phyloP scores from a whole-genome alignment of 2,797 vertebrate species.

The Leuciscus waleckii region DNA sequence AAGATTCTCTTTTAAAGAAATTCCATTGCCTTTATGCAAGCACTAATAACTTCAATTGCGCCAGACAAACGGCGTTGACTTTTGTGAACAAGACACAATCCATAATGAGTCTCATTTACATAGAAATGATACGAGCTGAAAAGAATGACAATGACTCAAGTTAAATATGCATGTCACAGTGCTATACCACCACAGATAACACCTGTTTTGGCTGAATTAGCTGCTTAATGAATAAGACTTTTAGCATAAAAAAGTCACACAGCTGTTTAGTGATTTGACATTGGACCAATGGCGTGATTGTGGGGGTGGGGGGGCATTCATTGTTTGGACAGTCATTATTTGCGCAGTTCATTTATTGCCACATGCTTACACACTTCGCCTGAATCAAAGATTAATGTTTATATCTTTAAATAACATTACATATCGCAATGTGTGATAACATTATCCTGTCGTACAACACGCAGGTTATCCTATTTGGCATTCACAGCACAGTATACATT shows the following conservation, averaged over 20 bases:
- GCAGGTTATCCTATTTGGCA: constrained; percentile 19
- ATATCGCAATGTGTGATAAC: constrained; percentile 1
- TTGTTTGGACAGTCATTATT: not conserved
- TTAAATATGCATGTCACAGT: constrained; percentile 1
- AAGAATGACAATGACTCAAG: not conserved
- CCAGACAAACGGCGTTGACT: not conserved
- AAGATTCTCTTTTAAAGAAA: not conserved
- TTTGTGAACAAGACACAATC: constrained; percentile 13
- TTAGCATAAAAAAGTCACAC: not conserved
- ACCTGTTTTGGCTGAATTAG: constrained; percentile 2
- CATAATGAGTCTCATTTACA: constrained; percentile 6
- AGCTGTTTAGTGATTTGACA: not conserved
- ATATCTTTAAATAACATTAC: constrained; percentile 16
- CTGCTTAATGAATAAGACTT: not conserved
- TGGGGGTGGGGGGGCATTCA: too few relatives aligned
- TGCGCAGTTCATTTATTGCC: not conserved
- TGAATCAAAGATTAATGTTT: not conserved
- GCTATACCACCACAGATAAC: not conserved
- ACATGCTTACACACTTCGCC: not conserved
- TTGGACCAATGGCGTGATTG: not conserved
- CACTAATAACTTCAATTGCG: not conserved
- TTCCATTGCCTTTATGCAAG: not conserved
- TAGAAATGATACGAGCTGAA: constrained; percentile 2
- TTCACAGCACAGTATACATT: constrained; percentile 13
- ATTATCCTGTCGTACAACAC: not conserved